Base-by-base conservation (phyloP, 1,140 invertebrate species). In the Mesaphorura yosii region DNA sequence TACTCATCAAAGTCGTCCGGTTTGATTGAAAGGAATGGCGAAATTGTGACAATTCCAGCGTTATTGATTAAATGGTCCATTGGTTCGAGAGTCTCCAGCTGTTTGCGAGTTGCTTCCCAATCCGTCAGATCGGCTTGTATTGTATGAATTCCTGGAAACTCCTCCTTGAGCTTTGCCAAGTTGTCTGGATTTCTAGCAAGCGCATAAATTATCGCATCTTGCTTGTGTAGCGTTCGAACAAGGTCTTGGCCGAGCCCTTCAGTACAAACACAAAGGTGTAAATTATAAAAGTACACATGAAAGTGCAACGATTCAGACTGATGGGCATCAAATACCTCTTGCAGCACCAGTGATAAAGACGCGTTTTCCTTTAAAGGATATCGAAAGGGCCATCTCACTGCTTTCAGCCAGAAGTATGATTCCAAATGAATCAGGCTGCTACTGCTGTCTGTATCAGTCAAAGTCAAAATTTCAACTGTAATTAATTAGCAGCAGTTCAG, bases 41-140 rank as follows among this genome's bases (percentile, higher is more conserved):
- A 72, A 0, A 81, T 68, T 40, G 67, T 67, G 6, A 75, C 76
- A 12, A 84, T 66, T 1, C 74, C 82, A 1, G 87, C 88, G 73
- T 88, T 92, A 65, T 92, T 92, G 0, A 91, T 83, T 14, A 91
- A 65, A 2, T 84, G 71, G 70, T 91, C 81, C 15, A 90, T 73
- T 73, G 22, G 74, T 66, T 14, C 71, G 73, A 22, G 78, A 55
- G 20, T 59, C 64, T 54, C 73, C 58, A 0, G 87, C 0, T 71
- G 72, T 53, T 74, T 66, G 55, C 76, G 75, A 0, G 86, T 86
- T 47, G 71, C 73, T 1, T 82, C 70, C 87, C 88, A 93, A 64
- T 91, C 73, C 0, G 65, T 66, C 14, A 93, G 62, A 68, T 95
- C 86, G 0, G 82, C 73, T 28, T 75, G 63, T 5, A 75, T 70